phyloP scores from a whole-genome alignment of 2,113 vertebrate species.

The Aplodontia rufa region DNA sequence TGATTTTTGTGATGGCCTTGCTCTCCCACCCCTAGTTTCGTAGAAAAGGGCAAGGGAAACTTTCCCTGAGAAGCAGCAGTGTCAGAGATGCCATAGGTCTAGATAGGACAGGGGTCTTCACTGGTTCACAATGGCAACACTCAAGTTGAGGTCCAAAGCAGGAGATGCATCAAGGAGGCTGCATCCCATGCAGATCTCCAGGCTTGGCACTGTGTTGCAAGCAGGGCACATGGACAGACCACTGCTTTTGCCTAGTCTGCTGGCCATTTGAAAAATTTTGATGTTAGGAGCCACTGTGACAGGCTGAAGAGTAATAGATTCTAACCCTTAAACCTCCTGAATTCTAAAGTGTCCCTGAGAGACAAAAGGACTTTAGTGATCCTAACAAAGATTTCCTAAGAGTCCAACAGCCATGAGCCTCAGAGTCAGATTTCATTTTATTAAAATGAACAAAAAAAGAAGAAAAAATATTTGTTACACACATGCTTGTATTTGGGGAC shows the following conservation, averaged over 20 bases:
- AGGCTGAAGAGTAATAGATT: neutral
- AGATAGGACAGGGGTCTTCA: neutral
- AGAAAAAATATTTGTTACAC: neutral
- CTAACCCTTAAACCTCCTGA: neutral
- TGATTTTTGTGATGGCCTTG: neutral
- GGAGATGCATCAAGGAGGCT: neutral
- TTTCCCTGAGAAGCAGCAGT: neutral
- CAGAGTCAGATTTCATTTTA: neutral
- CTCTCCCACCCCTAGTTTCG: rapidly evolving
- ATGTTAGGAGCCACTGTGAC: neutral
- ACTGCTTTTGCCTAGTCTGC: neutral
- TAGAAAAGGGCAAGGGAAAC: neutral
- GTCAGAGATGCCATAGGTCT: neutral
- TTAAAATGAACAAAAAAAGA: neutral
- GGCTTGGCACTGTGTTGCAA: rapidly evolving
- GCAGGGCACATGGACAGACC: neutral
- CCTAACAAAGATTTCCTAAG: neutral
- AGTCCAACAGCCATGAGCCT: neutral
- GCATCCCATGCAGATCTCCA: neutral
- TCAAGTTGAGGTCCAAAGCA: neutral
- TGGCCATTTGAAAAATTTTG: neutral
- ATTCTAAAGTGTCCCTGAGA: neutral
- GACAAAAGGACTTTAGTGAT: neutral
- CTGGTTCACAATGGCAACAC: neutral
- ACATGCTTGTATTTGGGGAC: neutral